Evolutionary conservation across 1,140 invertebrate genomes (phyloP), one percentile per base, ranked within the genome.

Genomic region (Holotrichia oblita): DNA sequence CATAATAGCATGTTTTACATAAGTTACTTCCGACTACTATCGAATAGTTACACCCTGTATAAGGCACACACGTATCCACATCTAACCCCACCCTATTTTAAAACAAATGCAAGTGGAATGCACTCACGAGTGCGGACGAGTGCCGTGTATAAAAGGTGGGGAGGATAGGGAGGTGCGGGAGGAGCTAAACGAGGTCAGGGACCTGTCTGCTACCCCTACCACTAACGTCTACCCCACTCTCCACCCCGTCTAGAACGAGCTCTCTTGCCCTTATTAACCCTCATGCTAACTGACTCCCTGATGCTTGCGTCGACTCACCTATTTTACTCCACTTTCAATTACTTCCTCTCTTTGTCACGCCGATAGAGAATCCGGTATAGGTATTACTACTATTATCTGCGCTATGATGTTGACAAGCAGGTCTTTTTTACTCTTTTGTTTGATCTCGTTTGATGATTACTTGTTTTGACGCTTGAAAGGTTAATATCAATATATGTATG

Each of bases 171-270:
- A 24, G 73, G 79, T 40, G 79, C 64, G 77, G 59, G 79, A 77
- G 82, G 79, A 78, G 79, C 79, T 76, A 81, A 82, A 82, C 82
- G 83, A 84, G 83, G 83, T 84, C 83, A 84, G 83, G 83, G 82
- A 84, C 83, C 83, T 84, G 81, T 73, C 69, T 79, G 75, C 79
- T 48, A 76, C 77, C 76, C 75, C 83, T 72, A 10, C 79, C 81
- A 80, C 61, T 48, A 59, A 40, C 75, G 77, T 77, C 77, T 78
- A 79, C 80, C 77, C 80, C 81, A 55, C 78, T 64, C 61, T 77
- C 41, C 74, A 44, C 77, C 73, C 77, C 79, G 79, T 82, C 83
- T 80, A 79, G 78, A 73, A 78, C 42, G 61, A 64, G 61, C 61
- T 64, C 61, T 64, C 78, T 44, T 80, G 80, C 81, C 81, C 82